Evolutionary conservation across 2,797 vertebrate species (phyloP), one percentile per base, ranked within the genome.

Genomic region (Pangasius mekongensis): DNA sequence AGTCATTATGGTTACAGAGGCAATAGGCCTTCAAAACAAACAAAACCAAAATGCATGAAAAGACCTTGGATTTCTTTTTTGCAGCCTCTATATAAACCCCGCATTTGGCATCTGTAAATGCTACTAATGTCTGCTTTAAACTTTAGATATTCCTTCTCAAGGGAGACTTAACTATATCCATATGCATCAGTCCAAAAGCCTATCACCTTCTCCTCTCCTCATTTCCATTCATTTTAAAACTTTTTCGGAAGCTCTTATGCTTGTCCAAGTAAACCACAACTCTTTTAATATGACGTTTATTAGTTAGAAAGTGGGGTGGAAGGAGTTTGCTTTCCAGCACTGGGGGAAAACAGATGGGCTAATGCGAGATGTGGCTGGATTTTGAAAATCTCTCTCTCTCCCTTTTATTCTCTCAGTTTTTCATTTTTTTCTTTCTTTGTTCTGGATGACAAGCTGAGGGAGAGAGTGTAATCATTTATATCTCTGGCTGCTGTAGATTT

Each of bases 191-290:
- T 66, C 56, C 78, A 77, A 85, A 84, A 82, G 43, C 30, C 39
- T 18, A 36, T 60, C 85, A 84, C 74, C 64, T 73, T 69, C 69
- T 54, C 39, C 64, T 66, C 60, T 89, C 77, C 58, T 86, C 76
- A 87, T 86, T 88, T 89, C 69, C 64, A 87, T 87, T 84, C 69
- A 60, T 88, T 89, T 64, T 69, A 78, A 91, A 91, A 87, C 62
- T 33, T 85, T 39, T 91, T 86, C 86, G 36, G 90, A 89, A 92
- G 91, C 91, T 92, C 87, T 91, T 67, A 91, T 91, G 82, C 74
- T n/a, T 83, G 64, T 89, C 90, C 90, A 92, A 90, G 82, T 90
- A 89, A 89, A 89, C 90, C 86, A 87, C 67, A 67, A 86, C 20
- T 67, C 62, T 78, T 91, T 87, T 85, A 89, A 86, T 89, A 69